These are phyloP conservation scores for Automeris io DNA, from an alignment of 2,888 invertebrate genomes.

Conservation along the genomic window DNA sequence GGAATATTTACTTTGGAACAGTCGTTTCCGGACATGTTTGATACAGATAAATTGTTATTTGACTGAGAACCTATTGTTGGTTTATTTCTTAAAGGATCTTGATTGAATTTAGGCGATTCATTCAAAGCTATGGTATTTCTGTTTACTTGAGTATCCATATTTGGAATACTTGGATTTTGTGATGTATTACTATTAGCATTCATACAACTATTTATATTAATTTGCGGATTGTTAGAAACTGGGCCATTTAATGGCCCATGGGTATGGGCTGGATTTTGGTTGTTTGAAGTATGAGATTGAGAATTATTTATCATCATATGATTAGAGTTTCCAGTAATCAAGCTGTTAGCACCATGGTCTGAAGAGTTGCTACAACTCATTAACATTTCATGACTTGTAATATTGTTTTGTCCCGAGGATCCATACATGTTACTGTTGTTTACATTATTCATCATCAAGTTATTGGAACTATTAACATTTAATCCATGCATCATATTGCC, in stretches of 20 bases:
- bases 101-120: conserved; percentile 55
- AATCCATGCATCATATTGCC: conserved; percentile 61
- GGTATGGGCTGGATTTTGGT: conserved; percentile 60
- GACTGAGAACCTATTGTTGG: conserved; percentile 58
- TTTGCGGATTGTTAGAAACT: conserved; percentile 49
- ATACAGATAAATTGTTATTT: conserved; percentile 42
- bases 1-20: conserved; percentile 60
- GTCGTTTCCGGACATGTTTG: conserved; percentile 50
- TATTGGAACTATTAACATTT: conserved; percentile 55
- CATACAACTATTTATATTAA: conserved; percentile 65
- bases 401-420: conserved; percentile 42
- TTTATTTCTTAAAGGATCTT: conserved; percentile 59
- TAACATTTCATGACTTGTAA: conserved; percentile 58
- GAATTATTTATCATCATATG: conserved; percentile 66
- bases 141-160: conserved; percentile 53
- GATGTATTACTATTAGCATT: conserved; percentile 44
- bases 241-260: conserved; percentile 41
- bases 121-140: conserved; percentile 48
- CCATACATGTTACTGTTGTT: conserved; percentile 55
- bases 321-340: conserved; percentile 48
- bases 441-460: conserved; percentile 60
- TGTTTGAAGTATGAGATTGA: conserved; percentile 45
- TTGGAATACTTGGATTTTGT: conserved; percentile 46
- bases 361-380: conserved; percentile 60
- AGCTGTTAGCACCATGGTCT: conserved; percentile 55